A percentile compares a stretch with the other conserved stretches of the same genome.
These are phyloP conservation scores for Trachelus iudaicus DNA, from an alignment of 2,888 invertebrate genomes.

Conservation along the genomic window DNA sequence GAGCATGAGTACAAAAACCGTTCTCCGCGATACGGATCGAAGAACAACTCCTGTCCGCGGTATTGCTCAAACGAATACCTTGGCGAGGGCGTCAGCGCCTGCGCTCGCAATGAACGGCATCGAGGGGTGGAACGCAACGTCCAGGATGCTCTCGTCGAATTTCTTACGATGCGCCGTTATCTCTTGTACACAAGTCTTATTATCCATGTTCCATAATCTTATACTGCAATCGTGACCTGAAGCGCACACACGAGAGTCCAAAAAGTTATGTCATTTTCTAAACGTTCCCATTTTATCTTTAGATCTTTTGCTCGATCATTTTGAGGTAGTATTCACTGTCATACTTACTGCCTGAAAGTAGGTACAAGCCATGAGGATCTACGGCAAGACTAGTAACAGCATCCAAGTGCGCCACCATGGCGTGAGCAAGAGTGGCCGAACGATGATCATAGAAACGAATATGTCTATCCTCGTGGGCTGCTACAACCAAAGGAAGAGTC, in stretches of 20 bases:
- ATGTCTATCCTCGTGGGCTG: constrained; percentile 97
- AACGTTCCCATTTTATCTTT: neutral
- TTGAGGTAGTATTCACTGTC: neutral
- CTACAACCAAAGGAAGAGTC: constrained; percentile 93
- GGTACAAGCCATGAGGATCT: constrained; percentile 98
- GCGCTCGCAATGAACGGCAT: constrained; percentile 99
- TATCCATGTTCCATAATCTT: constrained; percentile 98
- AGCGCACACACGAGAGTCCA: constrained; percentile 16
- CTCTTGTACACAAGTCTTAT: constrained; percentile 99
- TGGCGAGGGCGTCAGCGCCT: constrained; percentile 98
- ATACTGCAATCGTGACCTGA: constrained; percentile 96
- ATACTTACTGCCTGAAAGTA: constrained; percentile 90
- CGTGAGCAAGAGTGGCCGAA: constrained; percentile 93
- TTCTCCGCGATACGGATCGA: constrained; percentile 44
- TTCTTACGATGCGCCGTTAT: constrained; percentile 99
- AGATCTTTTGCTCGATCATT: neutral
- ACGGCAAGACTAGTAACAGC: constrained; percentile 98
- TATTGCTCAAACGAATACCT: constrained; percentile 87
- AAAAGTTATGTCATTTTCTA: neutral
- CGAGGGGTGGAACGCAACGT: constrained; percentile 99
- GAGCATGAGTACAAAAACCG: constrained; percentile 63
- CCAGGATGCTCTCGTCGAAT: constrained; percentile 98
- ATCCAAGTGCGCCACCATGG: constrained; percentile 99
- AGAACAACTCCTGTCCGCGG: constrained; percentile 36
- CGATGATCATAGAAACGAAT: constrained; percentile 99